Conservation (phyloP, 2,113 vertebrate species). For the Pampusana beccarii region DNA sequence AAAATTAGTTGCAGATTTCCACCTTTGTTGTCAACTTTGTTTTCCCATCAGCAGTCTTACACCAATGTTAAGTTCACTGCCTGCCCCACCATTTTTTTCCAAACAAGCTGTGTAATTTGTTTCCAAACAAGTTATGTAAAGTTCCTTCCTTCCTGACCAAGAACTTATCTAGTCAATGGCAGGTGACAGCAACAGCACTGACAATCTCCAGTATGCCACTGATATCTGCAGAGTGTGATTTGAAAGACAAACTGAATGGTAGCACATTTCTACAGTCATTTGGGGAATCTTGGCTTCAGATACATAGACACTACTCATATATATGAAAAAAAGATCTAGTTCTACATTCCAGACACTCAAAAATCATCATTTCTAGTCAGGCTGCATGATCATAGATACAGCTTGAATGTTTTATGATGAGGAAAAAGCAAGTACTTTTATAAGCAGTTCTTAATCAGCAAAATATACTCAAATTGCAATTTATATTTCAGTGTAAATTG, state of each 20-base stretch:
- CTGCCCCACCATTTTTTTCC: background rate
- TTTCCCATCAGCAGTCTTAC: background rate
- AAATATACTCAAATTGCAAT: background rate
- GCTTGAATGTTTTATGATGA: background rate
- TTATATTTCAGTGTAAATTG: background rate
- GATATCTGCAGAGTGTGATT: background rate
- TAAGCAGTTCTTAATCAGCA: background rate
- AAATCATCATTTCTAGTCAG: background rate
- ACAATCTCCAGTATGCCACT: background rate
- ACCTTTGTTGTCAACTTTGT: background rate
- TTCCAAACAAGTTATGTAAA: background rate
- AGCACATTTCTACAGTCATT: accelerated
- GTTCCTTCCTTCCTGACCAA: background rate
- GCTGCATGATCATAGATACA: background rate
- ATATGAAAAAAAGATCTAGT: background rate
- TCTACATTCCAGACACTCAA: background rate
- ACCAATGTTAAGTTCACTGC: background rate
- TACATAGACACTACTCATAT: background rate
- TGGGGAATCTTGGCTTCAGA: background rate
- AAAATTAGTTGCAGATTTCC: background rate
- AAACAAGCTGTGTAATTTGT: background rate
- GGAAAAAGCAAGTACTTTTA: background rate
- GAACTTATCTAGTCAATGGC: background rate
- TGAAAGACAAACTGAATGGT: background rate
- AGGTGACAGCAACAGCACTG: background rate